Conservation (phyloP, 1,140 invertebrate species). For the Aphis gossypii region DNA sequence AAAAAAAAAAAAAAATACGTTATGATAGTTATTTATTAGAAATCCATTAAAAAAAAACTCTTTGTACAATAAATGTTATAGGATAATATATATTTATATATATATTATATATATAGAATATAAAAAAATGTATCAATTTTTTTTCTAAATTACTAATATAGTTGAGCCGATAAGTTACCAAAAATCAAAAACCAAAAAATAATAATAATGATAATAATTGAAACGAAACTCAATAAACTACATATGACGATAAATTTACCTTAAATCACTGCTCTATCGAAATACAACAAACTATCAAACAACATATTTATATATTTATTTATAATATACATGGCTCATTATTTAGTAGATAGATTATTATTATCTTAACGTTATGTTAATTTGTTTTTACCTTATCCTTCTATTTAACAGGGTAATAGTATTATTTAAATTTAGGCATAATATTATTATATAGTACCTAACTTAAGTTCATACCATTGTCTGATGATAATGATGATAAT, state of each 20-base stretch:
- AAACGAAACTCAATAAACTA: not conserved
- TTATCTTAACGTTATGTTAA: conserved; percentile 15
- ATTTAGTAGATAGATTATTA: conserved; percentile 30
- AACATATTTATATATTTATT: not conserved
- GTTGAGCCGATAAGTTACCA: conserved; percentile 40
- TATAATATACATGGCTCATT: conserved; percentile 43
- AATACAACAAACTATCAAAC: not conserved
- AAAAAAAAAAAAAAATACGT: not conserved
- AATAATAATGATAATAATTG: not conserved
- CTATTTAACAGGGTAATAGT: conserved; percentile 58
- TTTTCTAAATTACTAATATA: conserved; percentile 22
- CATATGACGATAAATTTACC: not conserved
- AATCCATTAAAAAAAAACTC: conserved; percentile 3
- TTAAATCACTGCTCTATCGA: conserved; percentile 31
- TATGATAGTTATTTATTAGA: conserved; percentile 20
- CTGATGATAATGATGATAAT: not conserved
- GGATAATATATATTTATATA: not conserved
- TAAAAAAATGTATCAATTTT: not conserved
- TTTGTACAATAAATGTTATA: not conserved
- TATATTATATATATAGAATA: not conserved
- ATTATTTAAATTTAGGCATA: conserved; percentile 44
- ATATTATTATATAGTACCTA: conserved; percentile 43
- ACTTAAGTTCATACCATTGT: conserved; percentile 47
- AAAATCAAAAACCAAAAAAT: conserved; percentile 9
- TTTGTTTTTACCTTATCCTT: conserved; percentile 47